Evolutionary conservation across 1,140 invertebrate genomes (phyloP).

Genomic region (Papilio polytes): DNA sequence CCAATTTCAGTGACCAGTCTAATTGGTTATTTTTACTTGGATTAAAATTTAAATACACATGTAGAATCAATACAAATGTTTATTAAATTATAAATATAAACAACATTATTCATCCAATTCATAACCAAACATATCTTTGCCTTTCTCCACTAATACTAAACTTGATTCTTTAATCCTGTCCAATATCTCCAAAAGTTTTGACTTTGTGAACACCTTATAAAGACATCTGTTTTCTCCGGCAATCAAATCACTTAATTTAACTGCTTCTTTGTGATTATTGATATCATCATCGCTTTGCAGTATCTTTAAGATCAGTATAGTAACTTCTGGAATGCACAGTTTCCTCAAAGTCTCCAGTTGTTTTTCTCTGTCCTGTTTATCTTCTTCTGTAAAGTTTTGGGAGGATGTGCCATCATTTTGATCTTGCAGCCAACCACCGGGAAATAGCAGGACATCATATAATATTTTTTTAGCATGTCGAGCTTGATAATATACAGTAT

Average conservation of each 20-base stretch:
- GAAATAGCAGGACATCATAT: conserved; percentile 95
- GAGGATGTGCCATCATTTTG: conserved; percentile 80
- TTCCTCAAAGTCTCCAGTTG: conserved; percentile 91
- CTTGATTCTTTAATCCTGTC: conserved; percentile 92
- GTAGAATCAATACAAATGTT: conserved; percentile 55
- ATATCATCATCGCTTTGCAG: conserved; percentile 90
- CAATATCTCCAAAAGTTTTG: conserved; percentile 90
- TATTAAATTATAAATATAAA: conserved; percentile 51
- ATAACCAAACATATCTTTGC: conserved; percentile 90
- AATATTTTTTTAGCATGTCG: conserved; percentile 89
- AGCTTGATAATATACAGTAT: conserved; percentile 75
- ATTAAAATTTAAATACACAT: conserved; percentile 48
- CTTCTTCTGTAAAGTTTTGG: conserved; percentile 74
- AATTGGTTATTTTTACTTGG: background rate
- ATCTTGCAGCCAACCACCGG: conserved; percentile 95
- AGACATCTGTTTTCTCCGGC: conserved; percentile 91
- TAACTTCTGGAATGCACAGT: conserved; percentile 93
- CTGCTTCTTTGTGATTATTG: conserved; percentile 90
- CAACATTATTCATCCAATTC: conserved; percentile 69
- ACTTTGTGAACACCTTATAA: conserved; percentile 92
- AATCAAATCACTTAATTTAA: conserved; percentile 92
- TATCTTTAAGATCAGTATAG: conserved; percentile 91
- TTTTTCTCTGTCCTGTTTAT: conserved; percentile 81
- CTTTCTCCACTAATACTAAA: conserved; percentile 87
- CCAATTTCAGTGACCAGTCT: no score